phyloP scores from a whole-genome alignment of 2,888 invertebrate genomes.

The Agrochola lota region DNA sequence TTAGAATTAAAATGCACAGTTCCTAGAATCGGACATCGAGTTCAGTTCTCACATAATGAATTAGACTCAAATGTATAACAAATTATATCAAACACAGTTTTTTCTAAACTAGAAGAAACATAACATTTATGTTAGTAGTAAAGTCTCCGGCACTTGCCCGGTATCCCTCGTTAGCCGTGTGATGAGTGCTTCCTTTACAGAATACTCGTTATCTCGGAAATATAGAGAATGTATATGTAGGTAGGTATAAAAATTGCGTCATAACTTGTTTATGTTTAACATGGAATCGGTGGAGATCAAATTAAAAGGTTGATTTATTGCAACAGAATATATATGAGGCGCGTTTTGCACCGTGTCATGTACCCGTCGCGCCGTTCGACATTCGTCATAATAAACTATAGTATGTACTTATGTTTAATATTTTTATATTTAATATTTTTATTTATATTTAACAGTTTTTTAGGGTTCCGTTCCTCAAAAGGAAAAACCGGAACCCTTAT shows the following conservation, averaged over 20 bases:
- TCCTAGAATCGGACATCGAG: background rate
- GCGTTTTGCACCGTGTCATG: slow-evolving; percentile 11
- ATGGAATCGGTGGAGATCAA: slow-evolving; percentile 50
- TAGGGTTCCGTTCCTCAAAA: too few species aligned
- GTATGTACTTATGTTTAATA: slow-evolving; percentile 12
- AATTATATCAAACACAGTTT: slow-evolving; percentile 6
- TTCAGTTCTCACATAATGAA: background rate
- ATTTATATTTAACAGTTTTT: too few species aligned
- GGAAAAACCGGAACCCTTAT: too few species aligned
- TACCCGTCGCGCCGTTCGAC: background rate
- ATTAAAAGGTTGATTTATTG: slow-evolving; percentile 56
- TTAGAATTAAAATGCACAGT: background rate
- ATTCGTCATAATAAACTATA: slow-evolving; percentile 17
- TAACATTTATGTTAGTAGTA: slow-evolving; percentile 34
- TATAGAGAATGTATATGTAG: slow-evolving; percentile 15
- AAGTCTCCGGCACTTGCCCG: slow-evolving; percentile 21
- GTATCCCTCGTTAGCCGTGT: slow-evolving; percentile 46
- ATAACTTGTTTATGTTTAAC: slow-evolving; percentile 42
- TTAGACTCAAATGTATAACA: background rate
- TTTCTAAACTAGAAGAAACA: slow-evolving; percentile 17
- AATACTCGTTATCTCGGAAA: slow-evolving; percentile 50
- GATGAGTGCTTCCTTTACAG: slow-evolving; percentile 53
- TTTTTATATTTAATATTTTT: too few species aligned
- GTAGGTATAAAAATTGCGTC: slow-evolving; percentile 42
- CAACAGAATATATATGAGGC: slow-evolving; percentile 13